Conservation (phyloP, 1,140 invertebrate genomes). For the Caerostris darwini region DNA sequence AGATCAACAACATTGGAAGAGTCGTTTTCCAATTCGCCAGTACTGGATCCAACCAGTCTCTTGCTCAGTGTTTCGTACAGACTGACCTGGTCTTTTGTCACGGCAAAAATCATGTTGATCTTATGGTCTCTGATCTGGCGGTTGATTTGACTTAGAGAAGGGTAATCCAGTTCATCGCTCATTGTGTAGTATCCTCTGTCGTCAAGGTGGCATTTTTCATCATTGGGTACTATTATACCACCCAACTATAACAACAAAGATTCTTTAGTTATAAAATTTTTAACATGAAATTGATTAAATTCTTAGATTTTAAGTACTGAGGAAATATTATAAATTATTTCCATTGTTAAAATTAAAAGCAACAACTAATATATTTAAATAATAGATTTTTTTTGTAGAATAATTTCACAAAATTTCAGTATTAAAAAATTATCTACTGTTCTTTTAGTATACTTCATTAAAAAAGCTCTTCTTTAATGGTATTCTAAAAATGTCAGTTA, state of each 20-base stretch:
- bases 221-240: slow-evolving; percentile 96
- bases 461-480: too few species aligned
- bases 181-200: slow-evolving; percentile 88
- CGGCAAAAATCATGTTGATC: slow-evolving; percentile 98
- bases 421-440: too few species aligned
- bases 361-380: too few species aligned
- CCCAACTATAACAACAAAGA: slow-evolving; percentile 85
- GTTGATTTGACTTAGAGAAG: slow-evolving; percentile 94
- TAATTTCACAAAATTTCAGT: too few species aligned
- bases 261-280: too few species aligned
- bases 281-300: too few species aligned
- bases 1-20: slow-evolving; percentile 96
- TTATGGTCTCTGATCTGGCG: slow-evolving; percentile 95
- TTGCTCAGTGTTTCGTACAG: slow-evolving; percentile 92
- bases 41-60: slow-evolving; percentile 89
- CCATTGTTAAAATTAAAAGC: too few species aligned
- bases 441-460: too few species aligned
- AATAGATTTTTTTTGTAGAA: too few species aligned
- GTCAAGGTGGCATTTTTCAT: slow-evolving; percentile 93
- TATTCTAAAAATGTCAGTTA: too few species aligned
- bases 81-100: slow-evolving; percentile 91
- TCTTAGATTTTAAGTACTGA: too few species aligned
- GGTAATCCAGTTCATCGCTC: slow-evolving; percentile 93
- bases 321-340: too few species aligned
- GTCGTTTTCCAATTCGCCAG: slow-evolving; percentile 92